Evolutionary conservation across 2,797 vertebrate species (phyloP).

Genomic region (Octomys mimax): DNA sequence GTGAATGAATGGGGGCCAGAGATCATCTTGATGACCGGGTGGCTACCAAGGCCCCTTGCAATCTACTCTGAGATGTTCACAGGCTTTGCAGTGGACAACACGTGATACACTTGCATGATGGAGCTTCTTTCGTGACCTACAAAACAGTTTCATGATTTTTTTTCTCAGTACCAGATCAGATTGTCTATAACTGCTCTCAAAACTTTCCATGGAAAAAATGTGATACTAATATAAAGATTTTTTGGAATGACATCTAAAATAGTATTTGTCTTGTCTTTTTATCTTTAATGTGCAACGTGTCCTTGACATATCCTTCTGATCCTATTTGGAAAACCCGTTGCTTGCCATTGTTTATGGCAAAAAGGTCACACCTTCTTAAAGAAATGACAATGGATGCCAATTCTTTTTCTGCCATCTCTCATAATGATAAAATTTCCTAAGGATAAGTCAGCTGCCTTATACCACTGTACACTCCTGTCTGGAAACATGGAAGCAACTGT

Average conservation of each 20-base stretch:
- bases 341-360: background rate
- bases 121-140: background rate
- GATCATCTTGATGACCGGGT: background rate
- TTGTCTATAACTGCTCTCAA: constrained; percentile 11
- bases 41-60: background rate
- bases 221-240: background rate
- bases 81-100: background rate
- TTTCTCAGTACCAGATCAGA: background rate
- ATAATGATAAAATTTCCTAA: constrained; percentile 59
- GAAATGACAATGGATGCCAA: constrained; percentile 50
- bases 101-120: background rate
- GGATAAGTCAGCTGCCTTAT: constrained; percentile 73
- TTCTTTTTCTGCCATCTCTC: constrained; percentile 61
- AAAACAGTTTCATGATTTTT: background rate
- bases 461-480: constrained; percentile 73
- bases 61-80: background rate
- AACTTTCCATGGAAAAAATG: constrained; percentile 15
- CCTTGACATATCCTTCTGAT: background rate
- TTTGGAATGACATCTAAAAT: background rate
- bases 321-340: constrained; percentile 25
- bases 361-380: background rate
- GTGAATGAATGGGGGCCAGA: background rate
- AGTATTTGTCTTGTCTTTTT: background rate
- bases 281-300: background rate
- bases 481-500: constrained; percentile 72